phyloP scores from a whole-genome alignment of 1,140 invertebrate genomes.

The Meloidogyne chitwoodi region DNA sequence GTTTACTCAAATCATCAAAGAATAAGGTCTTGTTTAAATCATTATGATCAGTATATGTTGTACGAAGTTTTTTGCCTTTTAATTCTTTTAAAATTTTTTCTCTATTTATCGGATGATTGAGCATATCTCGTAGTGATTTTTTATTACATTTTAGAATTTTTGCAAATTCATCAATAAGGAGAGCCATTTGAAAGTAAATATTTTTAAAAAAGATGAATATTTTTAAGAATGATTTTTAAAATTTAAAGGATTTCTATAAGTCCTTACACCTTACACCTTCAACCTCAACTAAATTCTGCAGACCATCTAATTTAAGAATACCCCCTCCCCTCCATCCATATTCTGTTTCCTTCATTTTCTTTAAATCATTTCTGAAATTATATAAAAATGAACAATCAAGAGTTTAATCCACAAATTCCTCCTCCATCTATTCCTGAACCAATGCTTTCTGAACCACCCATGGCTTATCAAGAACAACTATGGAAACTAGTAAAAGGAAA shows the following conservation, averaged over 20 bases:
- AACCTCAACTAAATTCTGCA: too few species aligned
- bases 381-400: neutral
- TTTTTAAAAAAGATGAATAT: too few species aligned
- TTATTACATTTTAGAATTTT: neutral
- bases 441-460: neutral
- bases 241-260: too few species aligned
- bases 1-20: neutral
- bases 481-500: slow-evolving; percentile 6
- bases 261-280: neutral
- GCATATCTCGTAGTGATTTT: neutral
- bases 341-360: neutral
- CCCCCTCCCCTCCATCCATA: neutral
- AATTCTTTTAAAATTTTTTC: neutral
- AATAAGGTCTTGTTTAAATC: neutral
- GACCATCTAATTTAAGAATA: neutral
- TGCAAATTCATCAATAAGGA: neutral
- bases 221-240: too few species aligned
- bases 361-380: neutral
- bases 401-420: neutral
- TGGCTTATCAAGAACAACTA: neutral
- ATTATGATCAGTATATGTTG: neutral
- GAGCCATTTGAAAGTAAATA: too few species aligned
- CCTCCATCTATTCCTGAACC: neutral
- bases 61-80: neutral
- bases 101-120: neutral